phyloP scores from a whole-genome alignment of 1,140 invertebrate species.

The Aporrectodea caliginosa region DNA sequence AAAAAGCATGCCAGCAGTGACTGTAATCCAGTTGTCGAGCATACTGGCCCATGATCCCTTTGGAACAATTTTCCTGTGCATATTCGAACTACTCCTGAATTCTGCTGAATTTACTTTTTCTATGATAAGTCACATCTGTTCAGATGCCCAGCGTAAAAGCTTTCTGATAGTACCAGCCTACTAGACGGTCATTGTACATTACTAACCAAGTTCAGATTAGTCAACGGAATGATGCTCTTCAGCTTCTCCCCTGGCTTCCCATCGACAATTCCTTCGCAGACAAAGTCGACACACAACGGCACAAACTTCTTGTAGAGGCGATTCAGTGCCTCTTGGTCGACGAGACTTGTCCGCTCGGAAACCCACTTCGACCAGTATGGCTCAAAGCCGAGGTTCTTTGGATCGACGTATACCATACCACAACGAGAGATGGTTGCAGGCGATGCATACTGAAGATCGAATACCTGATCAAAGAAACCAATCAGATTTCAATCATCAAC shows the following conservation, averaged over 20 bases:
- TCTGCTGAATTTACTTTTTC: no score
- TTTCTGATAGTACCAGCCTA: no score
- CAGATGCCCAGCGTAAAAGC: no score
- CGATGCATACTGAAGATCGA: constrained; percentile 69
- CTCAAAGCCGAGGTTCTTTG: constrained; percentile 78
- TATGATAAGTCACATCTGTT: no score
- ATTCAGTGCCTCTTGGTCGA: constrained; percentile 14
- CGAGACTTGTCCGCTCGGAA: constrained; percentile 42
- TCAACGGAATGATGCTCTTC: constrained; percentile 76
- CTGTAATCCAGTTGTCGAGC: no score
- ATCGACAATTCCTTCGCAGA: constrained; percentile 68
- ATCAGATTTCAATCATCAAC: no score
- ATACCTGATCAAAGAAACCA: constrained; percentile 60
- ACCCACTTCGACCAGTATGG: constrained; percentile 79
- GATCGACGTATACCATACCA: constrained; percentile 64
- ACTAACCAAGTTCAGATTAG: constrained; percentile 75
- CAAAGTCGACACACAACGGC: constrained; percentile 65
- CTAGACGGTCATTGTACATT: no score
- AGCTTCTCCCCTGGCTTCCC: constrained; percentile 67
- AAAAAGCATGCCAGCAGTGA: no score
- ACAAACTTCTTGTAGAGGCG: constrained; percentile 71
- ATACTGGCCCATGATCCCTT: no score
- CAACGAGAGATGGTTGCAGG: constrained; percentile 57
- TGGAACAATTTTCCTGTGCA: no score
- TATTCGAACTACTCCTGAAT: no score